Evolutionary conservation across 2,113 vertebrate genomes (phyloP).

Genomic region (Brachyhypopomus gauderio): DNA sequence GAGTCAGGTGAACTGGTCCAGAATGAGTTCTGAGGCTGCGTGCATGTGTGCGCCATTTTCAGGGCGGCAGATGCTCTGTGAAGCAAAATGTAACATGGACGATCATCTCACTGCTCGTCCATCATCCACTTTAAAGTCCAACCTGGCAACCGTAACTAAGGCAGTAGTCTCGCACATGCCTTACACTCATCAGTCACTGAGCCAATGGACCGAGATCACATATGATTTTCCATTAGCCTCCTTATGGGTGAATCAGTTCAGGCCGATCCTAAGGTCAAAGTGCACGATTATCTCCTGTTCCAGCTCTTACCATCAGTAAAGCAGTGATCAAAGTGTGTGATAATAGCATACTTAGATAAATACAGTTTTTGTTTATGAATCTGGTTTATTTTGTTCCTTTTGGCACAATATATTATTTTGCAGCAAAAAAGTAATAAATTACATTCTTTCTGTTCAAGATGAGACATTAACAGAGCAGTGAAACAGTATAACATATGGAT

Average conservation of each 20-base stretch:
- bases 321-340: conserved; percentile 8
- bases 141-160: conserved; percentile 31
- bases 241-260: conserved; percentile 27
- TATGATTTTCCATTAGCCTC: conserved; percentile 45
- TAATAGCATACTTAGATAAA: not conserved
- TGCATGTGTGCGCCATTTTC: not conserved
- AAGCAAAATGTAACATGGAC: conserved; percentile 29
- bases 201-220: conserved; percentile 32
- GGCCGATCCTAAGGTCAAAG: conserved; percentile 47
- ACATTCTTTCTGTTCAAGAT: not conserved
- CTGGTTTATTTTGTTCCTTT: too few relatives aligned
- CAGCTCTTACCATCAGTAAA: conserved; percentile 30
- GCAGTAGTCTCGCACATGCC: conserved; percentile 29
- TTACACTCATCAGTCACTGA: conserved; percentile 29
- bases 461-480: not conserved
- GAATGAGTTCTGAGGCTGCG: not conserved
- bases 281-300: not conserved
- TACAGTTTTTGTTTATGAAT: not conserved
- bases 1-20: not conserved
- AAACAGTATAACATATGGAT: not conserved
- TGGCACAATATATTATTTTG: too few relatives aligned
- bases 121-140: conserved; percentile 46
- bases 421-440: not conserved
- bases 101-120: conserved; percentile 21
- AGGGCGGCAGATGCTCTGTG: not conserved